Base-by-base conservation (phyloP, 2,113 vertebrate genomes). In the Hypocryptadius cinnamomeus region DNA sequence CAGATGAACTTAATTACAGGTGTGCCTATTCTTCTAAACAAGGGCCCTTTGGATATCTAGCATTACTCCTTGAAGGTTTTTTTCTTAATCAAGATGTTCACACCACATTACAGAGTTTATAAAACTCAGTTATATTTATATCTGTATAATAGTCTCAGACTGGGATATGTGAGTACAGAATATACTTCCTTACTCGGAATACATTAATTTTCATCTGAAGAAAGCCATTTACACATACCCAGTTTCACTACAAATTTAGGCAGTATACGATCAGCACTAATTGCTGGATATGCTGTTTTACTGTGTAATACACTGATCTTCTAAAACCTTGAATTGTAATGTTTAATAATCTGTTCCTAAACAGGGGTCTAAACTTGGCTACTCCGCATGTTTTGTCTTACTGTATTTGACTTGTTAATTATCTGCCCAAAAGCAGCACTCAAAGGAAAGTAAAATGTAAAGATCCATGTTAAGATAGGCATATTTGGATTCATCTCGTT, bases 301-400 rank as follows among this genome's bases (percentile, higher is more conserved):
- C 65, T 45, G 13, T 57, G 73, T 79, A 90, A 79, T 69, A 72
- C 24, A n/a, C 37, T 87, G 59, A 92, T 94, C 65, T 82, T 87
- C 91, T 85, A 89, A 92, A 96, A 81, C 48, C 44, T 85, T 57
- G 51, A 71, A 61, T 17, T 72, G 59, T 54, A 87, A 91, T 87
- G 84, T 92, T 91, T 89, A 85, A 87, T 89, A 92, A 87, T 91
- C 89, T 92, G 50, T 82, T 78, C 78, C 50, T 91, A 59, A 93
- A 87, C 59, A 77, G 68, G 0, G 2, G 37, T 76, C 70, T 92
- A 54, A 95, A 89, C 42, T 93, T 42, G 1, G 40, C 37, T 77
- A 77, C 63, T 91, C 40, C 5, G 9, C 47, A 40, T 42, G 54
- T 59, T 91, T 72, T 69, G 66, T 40, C 47, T 77, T 59, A 76